Evolutionary conservation across 2,113 vertebrate genomes (phyloP).

Genomic region (Heterotis niloticus): DNA sequence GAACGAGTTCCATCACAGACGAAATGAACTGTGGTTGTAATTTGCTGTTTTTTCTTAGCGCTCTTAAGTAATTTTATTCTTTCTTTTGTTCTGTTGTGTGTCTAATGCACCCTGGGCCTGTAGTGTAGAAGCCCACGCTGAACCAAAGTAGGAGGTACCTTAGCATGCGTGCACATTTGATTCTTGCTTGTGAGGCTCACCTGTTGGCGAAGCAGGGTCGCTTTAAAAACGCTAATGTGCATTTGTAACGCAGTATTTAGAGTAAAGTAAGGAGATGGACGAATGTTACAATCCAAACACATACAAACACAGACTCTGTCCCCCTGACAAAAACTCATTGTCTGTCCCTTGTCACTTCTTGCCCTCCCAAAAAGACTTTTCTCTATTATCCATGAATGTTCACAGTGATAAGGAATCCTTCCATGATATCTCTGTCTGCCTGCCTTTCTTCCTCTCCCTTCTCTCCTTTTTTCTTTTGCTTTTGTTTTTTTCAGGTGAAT

Average conservation of each 20-base stretch:
- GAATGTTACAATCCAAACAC: constrained; percentile 38
- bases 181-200: too few relatives aligned
- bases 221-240: constrained; percentile 35
- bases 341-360: constrained; percentile 52
- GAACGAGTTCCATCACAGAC: too few relatives aligned
- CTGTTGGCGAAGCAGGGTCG: constrained; percentile 20
- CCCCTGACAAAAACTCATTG: constrained; percentile 63
- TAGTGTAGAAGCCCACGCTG: too few relatives aligned
- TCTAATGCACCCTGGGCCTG: too few relatives aligned
- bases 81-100: too few relatives aligned
- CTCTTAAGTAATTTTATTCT: too few relatives aligned
- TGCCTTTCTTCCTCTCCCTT: constrained; percentile 50
- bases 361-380: constrained; percentile 62
- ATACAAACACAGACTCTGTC: constrained; percentile 59
- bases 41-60: too few relatives aligned
- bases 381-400: constrained; percentile 76
- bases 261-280: constrained; percentile 35
- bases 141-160: too few relatives aligned
- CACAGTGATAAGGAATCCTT: constrained; percentile 80
- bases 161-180: too few relatives aligned
- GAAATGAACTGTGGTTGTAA: too few relatives aligned
- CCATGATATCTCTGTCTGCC: constrained; percentile 59
- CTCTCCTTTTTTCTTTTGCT: constrained; percentile 54
- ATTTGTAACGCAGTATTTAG: constrained; percentile 43
- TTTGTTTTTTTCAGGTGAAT: constrained; percentile 72